Base-by-base conservation (phyloP, 2,888 invertebrate genomes). In the Limnephilus lunatus region DNA sequence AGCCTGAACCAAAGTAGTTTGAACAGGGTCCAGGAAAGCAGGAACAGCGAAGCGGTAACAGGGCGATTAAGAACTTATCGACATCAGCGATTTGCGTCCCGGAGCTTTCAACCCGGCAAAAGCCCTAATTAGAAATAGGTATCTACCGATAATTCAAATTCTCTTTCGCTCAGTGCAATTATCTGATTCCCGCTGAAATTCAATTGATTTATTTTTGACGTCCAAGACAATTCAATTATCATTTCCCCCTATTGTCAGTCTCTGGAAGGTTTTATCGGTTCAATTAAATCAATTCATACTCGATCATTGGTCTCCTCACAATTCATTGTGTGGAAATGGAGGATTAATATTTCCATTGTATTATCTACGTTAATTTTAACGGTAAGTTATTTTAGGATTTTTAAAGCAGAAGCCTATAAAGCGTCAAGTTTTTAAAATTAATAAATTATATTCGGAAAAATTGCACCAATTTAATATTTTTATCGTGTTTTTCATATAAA, bases 1-100 rank as follows among this genome's bases (percentile, higher is more conserved):
- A 68, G 68, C 68, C 68, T 2, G 25, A 68, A 11, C 68, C 68
- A 68, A 68, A 68, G 25, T 68, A 68, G 68, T 68, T 68, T 68
- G 68, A 68, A 68, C 68, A 68, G n/a, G 25, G 82, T 15, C 15
- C 31, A 14, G 81, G 15, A 14, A 31, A 81, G 30, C 30, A 81
- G 81, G 81, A 81, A 81, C 31, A 31, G 30, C 3, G 19, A 3
- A 53, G 25, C 19, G 19, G 32, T 32, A 86, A 91, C 91, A 81
- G 87, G 19, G 81, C 91, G 91, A 91, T 87, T 86, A 87, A 91
- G 81, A 88, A 68, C 53, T 88, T 68, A 35, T n/a, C 68, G 88
- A 88, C 30, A 68, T 88, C 88, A 88, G 88, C 88, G 68, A 53
- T 88, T 88, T 88, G 32, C 88, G 31, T 88, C 32, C 32, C 25